Base-by-base conservation (phyloP, 1,140 invertebrate species). In the Achroia grisella region DNA sequence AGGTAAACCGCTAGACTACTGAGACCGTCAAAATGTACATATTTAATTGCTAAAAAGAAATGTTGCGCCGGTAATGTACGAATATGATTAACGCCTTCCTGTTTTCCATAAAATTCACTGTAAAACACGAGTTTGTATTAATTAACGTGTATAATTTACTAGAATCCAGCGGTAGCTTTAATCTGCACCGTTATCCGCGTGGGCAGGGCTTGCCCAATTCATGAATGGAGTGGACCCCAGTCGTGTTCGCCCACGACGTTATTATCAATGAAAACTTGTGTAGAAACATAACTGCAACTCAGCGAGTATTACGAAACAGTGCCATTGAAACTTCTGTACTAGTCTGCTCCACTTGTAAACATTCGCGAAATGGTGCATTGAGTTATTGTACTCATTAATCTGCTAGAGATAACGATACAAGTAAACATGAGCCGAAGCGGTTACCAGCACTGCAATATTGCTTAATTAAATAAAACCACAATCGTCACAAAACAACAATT, bases 211-310 rank as follows among this genome's bases (percentile, higher is more conserved):
- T 81, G 65, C 73, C 75, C 73, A 82, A 82, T 74, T 61, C 65
- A 76, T 82, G 78, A 82, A 82, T 82, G 78, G 72, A 75, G 54
- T 61, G 61, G 66, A 55, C 69, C 34, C 43, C 37, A 48, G 66
- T 27, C 71, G 48, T 42, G 71, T 77, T 50, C 75, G 63, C 78
- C 73, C 50, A 79, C 78, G 52, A 8, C 5, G 5, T 29, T 47
- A 44, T 50, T 65, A 71, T 75, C 67, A 80, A 74, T 77, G 70
- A 69, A 69, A 70, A 71, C 61, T 64, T 71, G 52, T 62, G 52
- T 54, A 44, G 52, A 47, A 61, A 58, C 43, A 61, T 60, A 67
- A 56, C 64, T 27, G 44, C 44, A 37, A 63, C 70, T 71, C 62
- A 67, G 62, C 62, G 42, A 65, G 67, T 52, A 54, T 79, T 72